Percentiles rank a stretch among this genome's conserved stretches.
phyloP scores from a whole-genome alignment of 2,888 invertebrate species.

The Leucoptera coffeella region DNA sequence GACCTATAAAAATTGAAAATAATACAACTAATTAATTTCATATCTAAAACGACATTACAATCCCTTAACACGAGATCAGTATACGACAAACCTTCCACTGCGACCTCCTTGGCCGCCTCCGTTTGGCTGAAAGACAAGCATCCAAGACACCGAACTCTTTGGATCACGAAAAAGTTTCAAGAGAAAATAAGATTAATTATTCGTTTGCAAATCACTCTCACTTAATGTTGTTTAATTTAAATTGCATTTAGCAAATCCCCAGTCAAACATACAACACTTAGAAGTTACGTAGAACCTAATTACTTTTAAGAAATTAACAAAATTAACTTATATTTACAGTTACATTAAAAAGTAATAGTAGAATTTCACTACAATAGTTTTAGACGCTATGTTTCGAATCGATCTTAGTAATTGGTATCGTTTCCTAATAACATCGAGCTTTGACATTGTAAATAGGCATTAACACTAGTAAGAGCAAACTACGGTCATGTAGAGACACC shows the following conservation, averaged over 20 bases:
- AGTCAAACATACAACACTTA: conserved; percentile 53
- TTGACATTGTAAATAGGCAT: no score
- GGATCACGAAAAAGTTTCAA: background rate
- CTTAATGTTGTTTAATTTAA: conserved; percentile 37
- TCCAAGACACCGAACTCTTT: no score
- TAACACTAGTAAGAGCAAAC: no score
- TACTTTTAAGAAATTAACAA: conserved; percentile 50
- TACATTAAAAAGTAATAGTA: conserved; percentile 44
- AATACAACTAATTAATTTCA: conserved; percentile 54
- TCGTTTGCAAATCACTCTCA: conserved; percentile 33
- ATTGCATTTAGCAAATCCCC: conserved; percentile 49
- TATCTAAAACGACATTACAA: conserved; percentile 50
- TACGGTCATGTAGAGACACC: no score
- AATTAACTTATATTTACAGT: conserved; percentile 54
- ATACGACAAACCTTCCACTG: conserved; percentile 15
- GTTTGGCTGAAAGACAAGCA: no score
- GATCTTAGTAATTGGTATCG: no score
- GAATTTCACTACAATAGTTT: conserved; percentile 45
- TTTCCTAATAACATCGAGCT: no score
- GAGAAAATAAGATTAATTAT: conserved; percentile 19
- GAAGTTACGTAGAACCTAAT: conserved; percentile 47
- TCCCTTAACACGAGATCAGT: conserved; percentile 56
- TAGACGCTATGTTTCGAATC: no score
- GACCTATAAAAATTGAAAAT: conserved; percentile 54
- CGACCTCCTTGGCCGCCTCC: background rate